Evolutionary conservation across 2,113 vertebrate species (phyloP).

Genomic region (Lepidothrix coronata): DNA sequence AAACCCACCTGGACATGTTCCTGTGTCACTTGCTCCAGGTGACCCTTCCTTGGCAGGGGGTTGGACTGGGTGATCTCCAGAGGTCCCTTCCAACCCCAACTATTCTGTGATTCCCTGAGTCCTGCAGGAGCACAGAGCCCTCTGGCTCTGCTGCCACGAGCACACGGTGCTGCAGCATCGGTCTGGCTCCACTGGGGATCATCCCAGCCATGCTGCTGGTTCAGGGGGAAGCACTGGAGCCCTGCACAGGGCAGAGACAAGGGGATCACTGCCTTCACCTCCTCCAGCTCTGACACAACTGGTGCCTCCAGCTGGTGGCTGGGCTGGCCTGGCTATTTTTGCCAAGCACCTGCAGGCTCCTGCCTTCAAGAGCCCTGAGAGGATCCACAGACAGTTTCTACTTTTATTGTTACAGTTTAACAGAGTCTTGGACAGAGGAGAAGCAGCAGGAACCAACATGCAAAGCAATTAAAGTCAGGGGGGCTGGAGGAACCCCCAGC

Average conservation of each 20-base stretch:
- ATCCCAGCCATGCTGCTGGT: not conserved
- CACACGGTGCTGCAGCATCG: not conserved
- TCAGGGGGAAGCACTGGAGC: not conserved
- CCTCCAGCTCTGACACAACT: not conserved
- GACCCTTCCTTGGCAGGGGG: not conserved
- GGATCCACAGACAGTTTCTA: not conserved
- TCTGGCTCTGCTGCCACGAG: not conserved
- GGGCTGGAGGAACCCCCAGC: not conserved
- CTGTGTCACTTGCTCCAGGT: not conserved
- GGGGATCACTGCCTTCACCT: not conserved
- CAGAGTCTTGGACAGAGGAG: not conserved
- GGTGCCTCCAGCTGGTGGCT: not conserved
- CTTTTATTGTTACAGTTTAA: not conserved
- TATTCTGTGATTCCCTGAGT: not conserved
- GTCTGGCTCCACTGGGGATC: not conserved
- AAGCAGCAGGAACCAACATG: slow-evolving; percentile 57
- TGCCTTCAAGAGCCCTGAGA: not conserved
- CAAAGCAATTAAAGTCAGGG: slow-evolving; percentile 24
- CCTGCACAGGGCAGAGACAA: not conserved
- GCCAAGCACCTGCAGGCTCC: not conserved
- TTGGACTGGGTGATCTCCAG: not conserved
- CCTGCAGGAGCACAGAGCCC: not conserved
- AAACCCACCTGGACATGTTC: not conserved
- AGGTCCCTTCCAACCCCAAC: not conserved
- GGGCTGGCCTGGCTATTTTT: not conserved